These are phyloP conservation scores for Megaleporinus macrocephalus DNA, from an alignment of 2,113 vertebrate species.

Conservation along the genomic window DNA sequence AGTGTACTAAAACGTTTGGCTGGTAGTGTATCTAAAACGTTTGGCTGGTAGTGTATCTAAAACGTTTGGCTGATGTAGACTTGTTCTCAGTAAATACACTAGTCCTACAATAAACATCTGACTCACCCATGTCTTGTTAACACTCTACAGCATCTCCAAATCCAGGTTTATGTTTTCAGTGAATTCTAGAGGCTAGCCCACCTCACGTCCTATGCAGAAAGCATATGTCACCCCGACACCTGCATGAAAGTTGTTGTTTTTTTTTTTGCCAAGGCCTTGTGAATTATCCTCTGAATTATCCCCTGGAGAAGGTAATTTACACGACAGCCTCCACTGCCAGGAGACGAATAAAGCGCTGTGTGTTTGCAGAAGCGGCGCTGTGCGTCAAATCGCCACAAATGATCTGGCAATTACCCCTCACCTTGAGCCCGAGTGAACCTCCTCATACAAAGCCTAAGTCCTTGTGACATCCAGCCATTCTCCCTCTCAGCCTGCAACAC, in stretches of 20 bases:
- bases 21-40: too few relatives aligned
- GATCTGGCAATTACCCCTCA: slow-evolving; percentile 34
- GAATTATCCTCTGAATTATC: neutral
- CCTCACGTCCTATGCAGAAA: neutral
- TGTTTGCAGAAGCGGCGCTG: slow-evolving; percentile 18
- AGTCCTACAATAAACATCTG: too few relatives aligned
- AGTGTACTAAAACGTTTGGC: too few relatives aligned
- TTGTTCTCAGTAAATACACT: too few relatives aligned
- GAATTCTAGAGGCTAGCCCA: too few relatives aligned
- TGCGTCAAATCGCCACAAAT: slow-evolving; percentile 21
- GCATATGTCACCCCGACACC: neutral
- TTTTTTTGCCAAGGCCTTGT: neutral
- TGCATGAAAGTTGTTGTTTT: neutral
- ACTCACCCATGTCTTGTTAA: too few relatives aligned
- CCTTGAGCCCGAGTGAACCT: slow-evolving; percentile 8
- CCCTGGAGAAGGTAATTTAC: slow-evolving; percentile 5
- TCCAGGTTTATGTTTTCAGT: neutral
- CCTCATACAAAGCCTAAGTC: neutral
- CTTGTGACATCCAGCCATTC: slow-evolving; percentile 9
- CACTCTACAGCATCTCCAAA: too few relatives aligned
- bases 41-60: too few relatives aligned
- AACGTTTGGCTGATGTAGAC: too few relatives aligned
- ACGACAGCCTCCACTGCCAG: neutral
- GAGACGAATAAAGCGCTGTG: neutral
- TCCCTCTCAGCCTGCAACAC: neutral